phyloP scores from a whole-genome alignment of 2,113 vertebrate species.

The Ctenomys sociabilis region DNA sequence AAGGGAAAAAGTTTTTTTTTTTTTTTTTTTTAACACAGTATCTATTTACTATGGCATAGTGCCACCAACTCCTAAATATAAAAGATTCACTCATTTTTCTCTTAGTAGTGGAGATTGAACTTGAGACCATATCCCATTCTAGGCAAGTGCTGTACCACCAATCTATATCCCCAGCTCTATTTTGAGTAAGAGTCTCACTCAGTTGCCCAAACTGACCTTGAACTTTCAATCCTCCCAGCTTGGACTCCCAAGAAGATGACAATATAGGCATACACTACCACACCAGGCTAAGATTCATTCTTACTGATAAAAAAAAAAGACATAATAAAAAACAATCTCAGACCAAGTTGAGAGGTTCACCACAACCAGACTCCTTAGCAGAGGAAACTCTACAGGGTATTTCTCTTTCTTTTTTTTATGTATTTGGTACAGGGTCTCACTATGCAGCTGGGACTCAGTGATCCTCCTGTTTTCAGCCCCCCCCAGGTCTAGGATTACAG shows the following conservation, averaged over 20 bases:
- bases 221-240: background rate
- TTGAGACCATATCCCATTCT: background rate
- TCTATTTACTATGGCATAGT: constrained; percentile 9
- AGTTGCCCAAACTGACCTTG: background rate
- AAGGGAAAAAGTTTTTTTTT: background rate
- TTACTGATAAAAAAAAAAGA: background rate
- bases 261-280: background rate
- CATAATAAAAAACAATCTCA: constrained; percentile 20
- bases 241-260: background rate
- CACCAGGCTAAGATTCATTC: background rate
- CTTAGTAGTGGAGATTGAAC: background rate
- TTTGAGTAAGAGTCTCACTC: background rate
- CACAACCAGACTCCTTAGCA: background rate
- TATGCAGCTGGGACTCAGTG: too few species aligned
- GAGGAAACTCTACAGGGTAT: background rate
- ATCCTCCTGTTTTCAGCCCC: too few species aligned
- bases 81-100: background rate
- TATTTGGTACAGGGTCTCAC: too few species aligned
- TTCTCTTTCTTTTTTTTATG: background rate
- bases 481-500: too few species aligned
- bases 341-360: constrained; percentile 26
- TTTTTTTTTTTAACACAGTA: background rate
- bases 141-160: background rate
- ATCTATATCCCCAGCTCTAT: background rate
- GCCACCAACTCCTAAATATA: background rate